Evolutionary conservation across 2,113 vertebrate species (phyloP).

Genomic region (Petrocephalus zakoni): DNA sequence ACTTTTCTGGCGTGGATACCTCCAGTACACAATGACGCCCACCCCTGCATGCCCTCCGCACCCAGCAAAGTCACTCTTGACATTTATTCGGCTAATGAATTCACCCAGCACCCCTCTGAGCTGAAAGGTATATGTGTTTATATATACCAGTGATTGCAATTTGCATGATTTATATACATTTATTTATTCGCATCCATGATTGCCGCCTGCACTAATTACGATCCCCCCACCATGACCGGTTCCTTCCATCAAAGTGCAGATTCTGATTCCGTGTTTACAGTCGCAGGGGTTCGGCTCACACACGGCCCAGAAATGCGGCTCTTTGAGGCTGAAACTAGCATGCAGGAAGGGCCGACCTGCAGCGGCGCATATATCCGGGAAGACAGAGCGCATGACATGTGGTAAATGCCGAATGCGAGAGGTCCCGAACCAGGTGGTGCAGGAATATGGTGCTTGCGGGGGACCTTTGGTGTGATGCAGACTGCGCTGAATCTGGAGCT

Average conservation of each 20-base stretch:
- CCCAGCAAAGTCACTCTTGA: background rate
- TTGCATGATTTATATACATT: constrained; percentile 7
- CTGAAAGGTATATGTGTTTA: background rate
- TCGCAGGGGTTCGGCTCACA: background rate
- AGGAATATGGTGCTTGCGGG: background rate
- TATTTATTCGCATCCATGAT: background rate
- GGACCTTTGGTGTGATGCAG: background rate
- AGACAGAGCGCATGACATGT: background rate
- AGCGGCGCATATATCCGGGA: background rate
- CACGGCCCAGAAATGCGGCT: background rate
- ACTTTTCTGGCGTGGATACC: background rate
- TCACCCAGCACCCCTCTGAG: background rate
- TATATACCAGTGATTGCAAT: constrained; percentile 12
- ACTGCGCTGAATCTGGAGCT: background rate
- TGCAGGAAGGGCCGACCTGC: background rate
- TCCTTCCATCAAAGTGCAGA: background rate
- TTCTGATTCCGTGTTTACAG: background rate
- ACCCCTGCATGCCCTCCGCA: background rate
- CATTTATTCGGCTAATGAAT: background rate
- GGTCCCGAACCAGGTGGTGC: background rate
- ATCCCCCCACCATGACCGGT: background rate
- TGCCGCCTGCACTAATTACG: background rate
- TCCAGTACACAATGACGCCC: background rate
- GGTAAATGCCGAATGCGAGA: background rate
- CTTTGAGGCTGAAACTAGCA: background rate